These are phyloP conservation scores for Andrena trimmerana DNA, from an alignment of 2,888 invertebrate genomes.

Conservation along the genomic window DNA sequence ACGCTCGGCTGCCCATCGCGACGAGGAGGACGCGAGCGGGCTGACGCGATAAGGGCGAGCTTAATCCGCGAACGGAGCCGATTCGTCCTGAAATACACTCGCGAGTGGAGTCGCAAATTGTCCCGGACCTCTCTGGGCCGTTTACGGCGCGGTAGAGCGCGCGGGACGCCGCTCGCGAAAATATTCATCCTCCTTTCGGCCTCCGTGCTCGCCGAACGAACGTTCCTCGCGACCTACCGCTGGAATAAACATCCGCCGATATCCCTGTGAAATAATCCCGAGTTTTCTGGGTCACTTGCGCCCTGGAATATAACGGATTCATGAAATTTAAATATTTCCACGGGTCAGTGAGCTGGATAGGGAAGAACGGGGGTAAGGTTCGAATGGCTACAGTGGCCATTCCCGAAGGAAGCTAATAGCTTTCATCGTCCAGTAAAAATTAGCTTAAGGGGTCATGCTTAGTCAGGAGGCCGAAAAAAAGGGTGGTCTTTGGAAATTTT, in stretches of 20 bases:
- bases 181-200: neutral
- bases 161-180: neutral
- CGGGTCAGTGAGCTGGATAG: conserved; percentile 23
- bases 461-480: too few relatives aligned
- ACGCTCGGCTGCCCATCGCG: conserved; percentile 32
- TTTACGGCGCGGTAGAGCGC: neutral
- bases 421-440: neutral
- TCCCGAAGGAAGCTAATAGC: neutral
- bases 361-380: neutral
- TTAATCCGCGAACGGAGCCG: conserved; percentile 41
- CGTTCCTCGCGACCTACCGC: conserved; percentile 6
- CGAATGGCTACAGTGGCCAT: neutral
- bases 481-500: too few relatives aligned
- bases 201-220: neutral
- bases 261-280: conserved; percentile 15
- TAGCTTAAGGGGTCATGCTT: too few relatives aligned
- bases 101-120: conserved; percentile 17
- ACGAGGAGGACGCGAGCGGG: conserved; percentile 1
- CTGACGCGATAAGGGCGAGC: conserved; percentile 44
- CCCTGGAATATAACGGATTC: conserved; percentile 15
- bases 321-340: conserved; percentile 30
- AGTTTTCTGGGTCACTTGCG: conserved; percentile 34
- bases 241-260: neutral
- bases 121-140: neutral
- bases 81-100: neutral